phyloP scores from a whole-genome alignment of 2,113 vertebrate species.

The Ammodytes dubius region DNA sequence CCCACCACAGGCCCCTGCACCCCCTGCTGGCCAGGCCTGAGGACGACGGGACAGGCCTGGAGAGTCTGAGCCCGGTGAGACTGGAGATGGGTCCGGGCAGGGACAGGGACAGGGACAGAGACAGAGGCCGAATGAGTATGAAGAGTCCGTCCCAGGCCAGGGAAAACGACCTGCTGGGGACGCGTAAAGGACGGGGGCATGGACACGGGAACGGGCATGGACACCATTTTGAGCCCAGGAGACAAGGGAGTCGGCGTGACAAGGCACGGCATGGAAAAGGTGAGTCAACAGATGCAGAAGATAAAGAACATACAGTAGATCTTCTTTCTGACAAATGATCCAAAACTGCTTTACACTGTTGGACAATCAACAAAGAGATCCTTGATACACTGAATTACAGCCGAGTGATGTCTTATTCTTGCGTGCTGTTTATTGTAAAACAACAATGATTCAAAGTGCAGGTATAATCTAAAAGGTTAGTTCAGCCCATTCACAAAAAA shows the following conservation, averaged over 20 bases:
- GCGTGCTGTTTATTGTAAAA: no score
- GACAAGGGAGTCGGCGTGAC: constrained; percentile 86
- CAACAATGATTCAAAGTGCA: no score
- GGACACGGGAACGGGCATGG: constrained; percentile 67
- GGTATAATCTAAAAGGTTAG: no score
- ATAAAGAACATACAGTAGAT: neutral
- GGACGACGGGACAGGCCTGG: constrained; percentile 82
- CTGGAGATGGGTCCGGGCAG: constrained; percentile 80
- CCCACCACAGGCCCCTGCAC: constrained; percentile 71
- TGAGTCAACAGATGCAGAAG: constrained; percentile 40
- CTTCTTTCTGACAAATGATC: neutral
- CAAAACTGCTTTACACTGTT: neutral
- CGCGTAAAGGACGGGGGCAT: constrained; percentile 85
- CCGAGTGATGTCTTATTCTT: no score
- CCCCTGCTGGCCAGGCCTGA: constrained; percentile 64
- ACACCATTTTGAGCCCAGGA: constrained; percentile 80
- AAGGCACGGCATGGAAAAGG: constrained; percentile 85
- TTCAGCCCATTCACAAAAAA: no score
- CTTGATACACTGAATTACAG: no score
- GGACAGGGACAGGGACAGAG: constrained; percentile 81
- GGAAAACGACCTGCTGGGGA: constrained; percentile 84
- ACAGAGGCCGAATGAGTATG: constrained; percentile 69
- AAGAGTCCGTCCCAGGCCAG: constrained; percentile 75
- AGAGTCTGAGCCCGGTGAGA: constrained; percentile 82
- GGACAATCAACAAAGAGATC: neutral